Evolutionary conservation across 2,797 vertebrate species (phyloP).

Genomic region (Notoglanidium macrostoma): DNA sequence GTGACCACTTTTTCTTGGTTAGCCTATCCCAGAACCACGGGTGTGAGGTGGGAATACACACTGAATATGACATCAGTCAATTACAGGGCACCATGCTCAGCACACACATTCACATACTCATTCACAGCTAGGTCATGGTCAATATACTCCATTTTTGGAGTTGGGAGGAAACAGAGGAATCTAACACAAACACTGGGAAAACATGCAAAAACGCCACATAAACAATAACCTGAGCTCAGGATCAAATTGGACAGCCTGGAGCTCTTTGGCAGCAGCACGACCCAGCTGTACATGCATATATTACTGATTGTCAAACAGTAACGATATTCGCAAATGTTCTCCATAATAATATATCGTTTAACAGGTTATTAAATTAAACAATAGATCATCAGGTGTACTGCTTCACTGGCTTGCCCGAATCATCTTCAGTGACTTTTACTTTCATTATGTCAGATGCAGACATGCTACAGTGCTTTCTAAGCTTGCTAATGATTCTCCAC

Average conservation of each 20-base stretch:
- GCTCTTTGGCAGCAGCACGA: background rate
- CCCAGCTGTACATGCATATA: background rate
- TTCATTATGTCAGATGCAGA: constrained; percentile 53
- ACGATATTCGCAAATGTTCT: background rate
- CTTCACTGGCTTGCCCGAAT: constrained; percentile 51
- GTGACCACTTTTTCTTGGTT: background rate
- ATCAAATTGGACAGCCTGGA: background rate
- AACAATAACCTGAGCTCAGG: background rate
- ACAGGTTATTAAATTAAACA: constrained; percentile 2
- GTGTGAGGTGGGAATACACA: background rate
- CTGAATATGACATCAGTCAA: background rate
- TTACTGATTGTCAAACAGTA: background rate
- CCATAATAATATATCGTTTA: background rate
- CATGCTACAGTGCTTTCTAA: constrained; percentile 8
- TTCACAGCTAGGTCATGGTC: background rate
- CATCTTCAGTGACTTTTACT: constrained; percentile 54
- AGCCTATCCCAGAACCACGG: background rate
- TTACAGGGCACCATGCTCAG: background rate
- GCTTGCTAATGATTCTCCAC: constrained; percentile 50
- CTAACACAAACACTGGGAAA: background rate
- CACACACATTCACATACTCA: background rate
- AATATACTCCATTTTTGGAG: background rate
- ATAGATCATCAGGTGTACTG: constrained; percentile 53
- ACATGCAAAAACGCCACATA: background rate
- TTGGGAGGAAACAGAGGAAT: background rate